Percentiles rank a stretch among this genome's conserved stretches.
Evolutionary conservation across 2,888 invertebrate genomes (phyloP).

Genomic region (Cryptus armator): DNA sequence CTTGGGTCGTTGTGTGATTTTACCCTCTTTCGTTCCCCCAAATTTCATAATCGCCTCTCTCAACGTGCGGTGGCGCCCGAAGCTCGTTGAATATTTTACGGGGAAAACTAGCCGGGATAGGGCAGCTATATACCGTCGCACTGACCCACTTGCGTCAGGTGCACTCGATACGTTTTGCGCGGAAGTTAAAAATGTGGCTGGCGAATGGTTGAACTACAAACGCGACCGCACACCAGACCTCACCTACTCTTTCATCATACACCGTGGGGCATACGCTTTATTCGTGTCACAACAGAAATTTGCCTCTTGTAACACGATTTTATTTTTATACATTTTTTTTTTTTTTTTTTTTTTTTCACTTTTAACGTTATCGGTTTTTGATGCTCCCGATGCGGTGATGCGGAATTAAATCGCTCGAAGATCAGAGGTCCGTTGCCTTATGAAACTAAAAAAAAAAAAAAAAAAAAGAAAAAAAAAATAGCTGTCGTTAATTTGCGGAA

Average conservation of each 20-base stretch:
- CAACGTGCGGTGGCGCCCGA: constrained; percentile 35
- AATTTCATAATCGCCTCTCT: constrained; percentile 54
- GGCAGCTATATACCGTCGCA: constrained; percentile 6
- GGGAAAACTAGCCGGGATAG: background rate
- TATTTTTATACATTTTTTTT: constrained; percentile 1
- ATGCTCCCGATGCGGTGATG: background rate
- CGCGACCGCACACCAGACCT: constrained; percentile 56
- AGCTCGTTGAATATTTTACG: constrained; percentile 11
- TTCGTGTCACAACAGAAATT: constrained; percentile 31
- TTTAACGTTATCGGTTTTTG: background rate
- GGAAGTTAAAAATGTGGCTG: constrained; percentile 65
- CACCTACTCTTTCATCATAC: constrained; percentile 36
- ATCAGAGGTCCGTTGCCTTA: background rate
- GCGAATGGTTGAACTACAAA: constrained; percentile 64
- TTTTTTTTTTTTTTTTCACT: background rate
- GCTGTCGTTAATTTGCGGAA: background rate
- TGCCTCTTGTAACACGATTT: constrained; percentile 12
- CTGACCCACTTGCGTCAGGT: constrained; percentile 62
- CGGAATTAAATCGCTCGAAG: background rate
- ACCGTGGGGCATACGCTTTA: constrained; percentile 26
- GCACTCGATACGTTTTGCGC: constrained; percentile 65
- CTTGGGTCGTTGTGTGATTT: constrained; percentile 32
- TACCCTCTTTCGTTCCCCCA: constrained; percentile 22
- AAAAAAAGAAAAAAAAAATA: background rate
- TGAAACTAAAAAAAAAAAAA: background rate